Evolutionary conservation across 2,113 vertebrate species (phyloP), one percentile per base, ranked within the genome.

Genomic region (Odontophorus gujanensis): DNA sequence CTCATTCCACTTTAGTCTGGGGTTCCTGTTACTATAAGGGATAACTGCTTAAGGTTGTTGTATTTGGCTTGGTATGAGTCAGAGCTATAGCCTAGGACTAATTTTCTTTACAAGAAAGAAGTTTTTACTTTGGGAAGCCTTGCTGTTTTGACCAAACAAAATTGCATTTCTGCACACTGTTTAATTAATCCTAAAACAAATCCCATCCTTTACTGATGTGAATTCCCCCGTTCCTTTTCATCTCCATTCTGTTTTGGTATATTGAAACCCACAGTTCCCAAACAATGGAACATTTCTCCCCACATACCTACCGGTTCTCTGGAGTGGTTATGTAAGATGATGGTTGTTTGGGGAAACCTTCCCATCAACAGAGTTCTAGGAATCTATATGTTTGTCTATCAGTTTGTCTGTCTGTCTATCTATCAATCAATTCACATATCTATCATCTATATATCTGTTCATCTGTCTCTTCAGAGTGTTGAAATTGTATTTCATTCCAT

Each of bases 191-290:
- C 45, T 45, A 50, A 94, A 96, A 85, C 5, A 50, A 59, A 76
- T 83, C 48, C 28, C 14, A 2, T 81, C 28, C 59, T 81, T 84
- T 55, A 4, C 10, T 83, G 67, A 55, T 69, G 84, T 74, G 91
- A 94, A 93, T 85, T 95, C 77, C 61, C 80, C 82, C 86, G 34
- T 63, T 75, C 34, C 42, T 93, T 94, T 92, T 85, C 26, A 94
- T 87, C 84, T 94, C 40, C 57, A 36, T 40, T 61, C 40, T 82
- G 40, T 3, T 81, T 84, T 38, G 53, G 22, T 28, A 36, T 10
- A 59, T 43, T 42, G 58, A 50, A 81, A 82, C 53, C 24, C 45
- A 73, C 18, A 32, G 67, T 89, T 89, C 45, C 47, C 73, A 88
- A 89, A 81, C 30, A 58, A n/a, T 5, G 15, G 38, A 62, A 67